Evolutionary conservation across 2,797 vertebrate species (phyloP).

Genomic region (Gorsachius magnificus): DNA sequence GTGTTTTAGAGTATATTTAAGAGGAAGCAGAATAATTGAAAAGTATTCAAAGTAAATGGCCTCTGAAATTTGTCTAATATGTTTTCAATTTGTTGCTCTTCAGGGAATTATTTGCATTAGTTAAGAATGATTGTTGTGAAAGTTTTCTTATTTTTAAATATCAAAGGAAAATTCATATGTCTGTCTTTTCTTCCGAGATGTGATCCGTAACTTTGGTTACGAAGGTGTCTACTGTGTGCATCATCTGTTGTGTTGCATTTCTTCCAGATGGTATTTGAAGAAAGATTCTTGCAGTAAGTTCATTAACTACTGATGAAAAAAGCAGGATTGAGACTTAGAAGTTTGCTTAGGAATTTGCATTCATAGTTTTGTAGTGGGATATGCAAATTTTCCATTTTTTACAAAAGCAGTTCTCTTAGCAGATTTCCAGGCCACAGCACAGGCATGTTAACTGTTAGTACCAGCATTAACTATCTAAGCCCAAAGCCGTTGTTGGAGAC

Average conservation of each 20-base stretch:
- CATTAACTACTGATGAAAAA: not conserved
- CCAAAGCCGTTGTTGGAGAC: not conserved
- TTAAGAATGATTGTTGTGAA: not conserved
- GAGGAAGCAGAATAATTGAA: not conserved
- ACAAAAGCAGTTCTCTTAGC: not conserved
- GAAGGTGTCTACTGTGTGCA: not conserved
- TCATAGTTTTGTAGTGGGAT: not conserved
- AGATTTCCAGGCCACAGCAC: not conserved
- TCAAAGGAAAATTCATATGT: not conserved
- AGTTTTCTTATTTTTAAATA: not conserved
- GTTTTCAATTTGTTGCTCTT: constrained; percentile 4
- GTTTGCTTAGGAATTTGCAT: not conserved
- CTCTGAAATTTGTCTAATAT: not conserved
- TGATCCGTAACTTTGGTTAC: not conserved
- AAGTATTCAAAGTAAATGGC: not conserved
- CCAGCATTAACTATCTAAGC: not conserved
- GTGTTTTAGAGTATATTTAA: not conserved
- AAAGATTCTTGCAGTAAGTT: not conserved
- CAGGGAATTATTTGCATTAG: not conserved
- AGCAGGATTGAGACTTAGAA: not conserved
- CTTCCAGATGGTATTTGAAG: not conserved
- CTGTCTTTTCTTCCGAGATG: not conserved
- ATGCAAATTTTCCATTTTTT: not conserved
- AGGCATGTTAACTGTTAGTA: not conserved
- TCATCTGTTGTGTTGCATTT: not conserved